A percentile compares a stretch with the other conserved stretches of the same genome.
Evolutionary conservation across 1,140 invertebrate genomes (phyloP).

Genomic region (Cecropterus lyciades): DNA sequence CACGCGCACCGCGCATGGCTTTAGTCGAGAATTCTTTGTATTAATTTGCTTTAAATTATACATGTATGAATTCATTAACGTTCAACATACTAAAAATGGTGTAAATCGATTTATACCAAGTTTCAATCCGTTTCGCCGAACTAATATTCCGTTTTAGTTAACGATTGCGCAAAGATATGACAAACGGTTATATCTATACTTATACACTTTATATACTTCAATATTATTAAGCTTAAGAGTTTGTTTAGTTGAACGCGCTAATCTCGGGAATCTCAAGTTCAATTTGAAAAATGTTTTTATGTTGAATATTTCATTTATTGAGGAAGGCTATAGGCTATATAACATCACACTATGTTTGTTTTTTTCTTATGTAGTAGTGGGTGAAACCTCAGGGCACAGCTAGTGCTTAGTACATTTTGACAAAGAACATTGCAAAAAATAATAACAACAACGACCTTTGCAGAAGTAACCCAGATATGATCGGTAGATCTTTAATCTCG

Average conservation of each 20-base stretch:
- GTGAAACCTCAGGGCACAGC: no score
- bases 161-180: neutral
- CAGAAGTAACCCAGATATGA: slow-evolving; percentile 34
- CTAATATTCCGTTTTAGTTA: neutral
- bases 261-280: no score
- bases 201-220: no score
- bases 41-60: slow-evolving; percentile 48
- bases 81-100: slow-evolving; percentile 34
- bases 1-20: slow-evolving; percentile 44
- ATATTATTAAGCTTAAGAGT: no score
- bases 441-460: slow-evolving; percentile 42
- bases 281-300: no score
- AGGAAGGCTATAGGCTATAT: no score
- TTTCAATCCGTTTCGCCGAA: slow-evolving; percentile 1
- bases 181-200: no score
- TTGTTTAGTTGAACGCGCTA: no score
- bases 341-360: no score
- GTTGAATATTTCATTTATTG: no score
- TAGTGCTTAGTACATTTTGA: neutral
- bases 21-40: slow-evolving; percentile 47
- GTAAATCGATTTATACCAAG: slow-evolving; percentile 8
- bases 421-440: slow-evolving; percentile 39
- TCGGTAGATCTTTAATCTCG: slow-evolving; percentile 37
- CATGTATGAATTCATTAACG: slow-evolving; percentile 45
- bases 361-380: no score